A percentile compares a stretch with the other conserved stretches of the same genome.
Evolutionary conservation across 2,888 invertebrate species (phyloP).

Genomic region (Falcaria lacertinaria): DNA sequence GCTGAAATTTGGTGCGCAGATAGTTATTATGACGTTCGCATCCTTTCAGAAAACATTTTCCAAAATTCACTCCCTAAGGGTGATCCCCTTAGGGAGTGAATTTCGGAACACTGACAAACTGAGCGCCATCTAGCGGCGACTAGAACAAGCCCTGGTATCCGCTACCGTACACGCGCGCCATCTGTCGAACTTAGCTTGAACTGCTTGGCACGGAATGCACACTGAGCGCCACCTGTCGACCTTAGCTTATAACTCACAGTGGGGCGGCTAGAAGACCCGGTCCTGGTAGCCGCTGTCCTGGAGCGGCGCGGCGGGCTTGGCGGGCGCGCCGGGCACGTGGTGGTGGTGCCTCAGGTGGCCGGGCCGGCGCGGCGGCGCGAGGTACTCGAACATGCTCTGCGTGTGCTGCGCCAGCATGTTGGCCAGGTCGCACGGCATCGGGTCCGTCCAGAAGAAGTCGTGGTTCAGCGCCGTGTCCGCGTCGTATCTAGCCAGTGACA

Average conservation of each 20-base stretch:
- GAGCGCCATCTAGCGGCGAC: too few relatives aligned
- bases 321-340: constrained; percentile 72
- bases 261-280: constrained; percentile 88
- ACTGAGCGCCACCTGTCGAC: not conserved
- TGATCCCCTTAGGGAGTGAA: too few relatives aligned
- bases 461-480: constrained; percentile 97
- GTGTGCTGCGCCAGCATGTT: constrained; percentile 94
- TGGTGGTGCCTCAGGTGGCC: constrained; percentile 86
- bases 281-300: constrained; percentile 93
- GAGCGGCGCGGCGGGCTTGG: constrained; percentile 72
- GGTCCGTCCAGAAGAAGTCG: constrained; percentile 99
- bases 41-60: too few relatives aligned
- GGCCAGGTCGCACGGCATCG: constrained; percentile 94
- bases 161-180: too few relatives aligned
- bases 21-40: too few relatives aligned
- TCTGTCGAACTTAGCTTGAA: too few relatives aligned
- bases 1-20: too few relatives aligned
- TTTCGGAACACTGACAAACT: too few relatives aligned
- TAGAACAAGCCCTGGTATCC: too few relatives aligned
- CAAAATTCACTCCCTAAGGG: too few relatives aligned
- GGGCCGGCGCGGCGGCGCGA: constrained; percentile 84
- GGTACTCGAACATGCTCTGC: constrained; percentile 97
- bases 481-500: constrained; percentile 85
- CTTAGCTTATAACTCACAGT: too few relatives aligned
- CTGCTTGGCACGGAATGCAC: too few relatives aligned